These are phyloP conservation scores for Solen grandis DNA, from an alignment of 1,140 invertebrate species.

Conservation along the genomic window DNA sequence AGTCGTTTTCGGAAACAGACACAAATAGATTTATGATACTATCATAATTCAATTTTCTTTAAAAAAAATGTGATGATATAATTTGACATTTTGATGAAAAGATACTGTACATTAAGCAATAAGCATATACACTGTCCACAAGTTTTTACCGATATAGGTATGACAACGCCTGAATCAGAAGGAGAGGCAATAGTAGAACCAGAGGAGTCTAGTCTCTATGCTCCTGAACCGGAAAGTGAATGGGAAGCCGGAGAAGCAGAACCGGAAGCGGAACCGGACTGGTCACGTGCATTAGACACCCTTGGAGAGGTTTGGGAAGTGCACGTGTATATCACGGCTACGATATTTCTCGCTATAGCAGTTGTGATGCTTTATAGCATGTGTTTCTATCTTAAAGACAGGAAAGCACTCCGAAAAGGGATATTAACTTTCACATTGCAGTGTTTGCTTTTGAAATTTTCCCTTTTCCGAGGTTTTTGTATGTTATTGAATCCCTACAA, in stretches of 20 bases:
- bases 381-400: conserved; percentile 18
- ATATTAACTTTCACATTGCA: conserved; percentile 55
- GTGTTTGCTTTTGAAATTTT: conserved; percentile 52
- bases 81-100: no score
- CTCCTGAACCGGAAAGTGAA: conserved; percentile 15
- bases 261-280: conserved; percentile 60
- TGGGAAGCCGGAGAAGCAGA: conserved; percentile 12
- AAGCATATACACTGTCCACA: no score
- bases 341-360: conserved; percentile 32
- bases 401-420: background rate
- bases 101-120: no score
- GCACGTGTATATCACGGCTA: conserved; percentile 57
- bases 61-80: no score
- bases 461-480: conserved; percentile 27
- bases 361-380: conserved; percentile 21
- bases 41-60: no score
- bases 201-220: background rate
- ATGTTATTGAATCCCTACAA: conserved; percentile 60
- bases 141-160: background rate
- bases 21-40: no score
- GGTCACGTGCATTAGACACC: conserved; percentile 38
- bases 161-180: background rate
- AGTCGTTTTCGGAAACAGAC: no score
- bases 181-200: background rate
- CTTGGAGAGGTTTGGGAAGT: conserved; percentile 61